Evolutionary conservation across 2,113 vertebrate genomes (phyloP).

Genomic region (Saccopteryx leptura): DNA sequence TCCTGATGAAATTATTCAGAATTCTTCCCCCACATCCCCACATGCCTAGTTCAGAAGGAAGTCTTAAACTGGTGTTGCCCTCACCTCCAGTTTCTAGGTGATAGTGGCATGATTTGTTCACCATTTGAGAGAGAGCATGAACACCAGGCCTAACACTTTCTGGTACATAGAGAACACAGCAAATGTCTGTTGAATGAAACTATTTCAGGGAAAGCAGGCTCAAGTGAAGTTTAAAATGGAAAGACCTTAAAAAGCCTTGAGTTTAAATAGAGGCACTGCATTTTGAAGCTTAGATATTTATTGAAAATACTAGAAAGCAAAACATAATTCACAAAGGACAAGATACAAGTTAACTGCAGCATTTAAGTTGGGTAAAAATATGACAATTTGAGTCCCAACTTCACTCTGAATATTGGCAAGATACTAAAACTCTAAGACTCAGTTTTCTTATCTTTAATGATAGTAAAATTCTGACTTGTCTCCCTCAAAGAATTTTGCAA

Average conservation of each 20-base stretch:
- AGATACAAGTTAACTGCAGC: not conserved
- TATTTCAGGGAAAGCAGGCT: not conserved
- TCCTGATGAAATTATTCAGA: not conserved
- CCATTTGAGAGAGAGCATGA: not conserved
- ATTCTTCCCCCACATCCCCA: not conserved
- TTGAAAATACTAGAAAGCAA: conserved; percentile 14
- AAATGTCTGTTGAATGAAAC: not conserved
- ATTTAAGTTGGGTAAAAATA: not conserved
- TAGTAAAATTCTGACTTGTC: not conserved
- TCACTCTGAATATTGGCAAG: not conserved
- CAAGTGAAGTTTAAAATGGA: not conserved
- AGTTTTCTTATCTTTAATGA: not conserved
- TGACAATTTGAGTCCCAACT: not conserved
- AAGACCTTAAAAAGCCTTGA: not conserved
- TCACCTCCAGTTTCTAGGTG: not conserved
- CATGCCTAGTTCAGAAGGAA: not conserved
- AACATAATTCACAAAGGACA: not conserved
- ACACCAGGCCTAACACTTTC: not conserved
- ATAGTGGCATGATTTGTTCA: not conserved
- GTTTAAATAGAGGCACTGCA: not conserved
- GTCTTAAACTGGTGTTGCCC: not conserved
- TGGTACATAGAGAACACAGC: not conserved
- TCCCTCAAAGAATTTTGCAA: not conserved
- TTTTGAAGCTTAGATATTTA: conserved; percentile 31
- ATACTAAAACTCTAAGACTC: not conserved